Evolutionary conservation across 2,888 invertebrate species (phyloP), one percentile per base, ranked within the genome.

Genomic region (Xestia rhomboidea): DNA sequence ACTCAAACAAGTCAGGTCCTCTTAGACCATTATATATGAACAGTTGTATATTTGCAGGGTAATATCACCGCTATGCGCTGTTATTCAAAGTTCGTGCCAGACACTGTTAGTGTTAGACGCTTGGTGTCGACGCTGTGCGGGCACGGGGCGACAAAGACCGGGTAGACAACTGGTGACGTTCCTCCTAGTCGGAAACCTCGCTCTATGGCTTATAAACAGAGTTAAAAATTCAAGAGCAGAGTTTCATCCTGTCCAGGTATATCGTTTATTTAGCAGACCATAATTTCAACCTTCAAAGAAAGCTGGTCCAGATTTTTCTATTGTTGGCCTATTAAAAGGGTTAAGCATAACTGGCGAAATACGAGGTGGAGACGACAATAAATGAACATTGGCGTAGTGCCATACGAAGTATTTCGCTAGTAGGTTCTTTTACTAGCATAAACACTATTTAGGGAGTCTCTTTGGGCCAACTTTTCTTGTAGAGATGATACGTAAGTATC

Each of bases 91-190:
- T 84, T 97, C 97, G 0, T 95, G 97, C 81, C 97, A 97, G 91
- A 97, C 97, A 15, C 93, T 97, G 62, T 95, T 97, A 81, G 97
- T 98, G 8, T 84, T 96, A 74, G 96, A 97, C 83, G 93, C 95
- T 30, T 97, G 98, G 96, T 96, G 97, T 49, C 96, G 97, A 69
- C 97, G 98, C 21, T 96, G 96, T 81, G 96, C 96, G 1, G 97
- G 96, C 34, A 89, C 89, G 27, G 94, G 95, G 27, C 94, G 92
- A 7, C 92, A 91, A 64, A 91, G 97, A 77, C 98, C 98, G 0
- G 98, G 98, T 18, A 95, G 98, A 44, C 98, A 98, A 89, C 94
- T 98, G 75, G 97, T 98, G 71, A 98, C 98, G 0, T 98, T 98
- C 90, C 95, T 98, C 1, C 95, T 97, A 21, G 97, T 97, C 0